Evolutionary conservation across 1,140 invertebrate genomes (phyloP).

Genomic region (Bombus sylvicola): DNA sequence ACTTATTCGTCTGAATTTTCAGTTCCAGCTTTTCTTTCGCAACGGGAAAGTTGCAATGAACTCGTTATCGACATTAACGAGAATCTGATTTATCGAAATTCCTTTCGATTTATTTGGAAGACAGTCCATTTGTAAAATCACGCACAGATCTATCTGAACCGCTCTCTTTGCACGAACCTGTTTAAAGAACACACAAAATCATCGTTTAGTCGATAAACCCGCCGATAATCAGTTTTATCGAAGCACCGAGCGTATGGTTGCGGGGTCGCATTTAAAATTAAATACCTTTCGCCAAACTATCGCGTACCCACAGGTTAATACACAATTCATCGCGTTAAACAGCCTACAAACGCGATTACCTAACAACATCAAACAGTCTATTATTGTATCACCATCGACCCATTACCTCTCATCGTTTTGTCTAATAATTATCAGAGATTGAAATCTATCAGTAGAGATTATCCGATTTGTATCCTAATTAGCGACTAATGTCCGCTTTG

Average conservation of each 20-base stretch:
- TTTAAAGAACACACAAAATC: no score
- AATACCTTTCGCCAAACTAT: background rate
- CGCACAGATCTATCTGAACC: no score
- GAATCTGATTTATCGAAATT: background rate
- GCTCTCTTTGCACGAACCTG: no score
- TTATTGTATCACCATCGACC: background rate
- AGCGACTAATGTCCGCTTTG: background rate
- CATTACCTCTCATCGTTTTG: background rate
- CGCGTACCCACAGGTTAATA: background rate
- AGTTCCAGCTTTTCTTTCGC: no score
- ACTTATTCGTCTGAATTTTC: constrained; percentile 42
- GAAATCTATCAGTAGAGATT: background rate
- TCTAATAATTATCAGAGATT: background rate
- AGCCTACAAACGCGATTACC: background rate
- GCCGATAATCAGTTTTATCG: background rate
- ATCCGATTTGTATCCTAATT: constrained; percentile 2
- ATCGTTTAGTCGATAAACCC: background rate
- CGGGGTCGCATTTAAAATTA: background rate
- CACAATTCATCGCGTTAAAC: background rate
- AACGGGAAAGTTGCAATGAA: background rate
- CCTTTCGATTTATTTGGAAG: background rate
- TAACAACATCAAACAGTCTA: constrained; percentile 1
- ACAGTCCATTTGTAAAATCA: background rate
- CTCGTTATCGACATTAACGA: background rate
- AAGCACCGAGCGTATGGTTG: background rate